Percentiles rank a stretch among this genome's conserved stretches.
phyloP scores from a whole-genome alignment of 2,888 invertebrate species.

The Beris morrisii region DNA sequence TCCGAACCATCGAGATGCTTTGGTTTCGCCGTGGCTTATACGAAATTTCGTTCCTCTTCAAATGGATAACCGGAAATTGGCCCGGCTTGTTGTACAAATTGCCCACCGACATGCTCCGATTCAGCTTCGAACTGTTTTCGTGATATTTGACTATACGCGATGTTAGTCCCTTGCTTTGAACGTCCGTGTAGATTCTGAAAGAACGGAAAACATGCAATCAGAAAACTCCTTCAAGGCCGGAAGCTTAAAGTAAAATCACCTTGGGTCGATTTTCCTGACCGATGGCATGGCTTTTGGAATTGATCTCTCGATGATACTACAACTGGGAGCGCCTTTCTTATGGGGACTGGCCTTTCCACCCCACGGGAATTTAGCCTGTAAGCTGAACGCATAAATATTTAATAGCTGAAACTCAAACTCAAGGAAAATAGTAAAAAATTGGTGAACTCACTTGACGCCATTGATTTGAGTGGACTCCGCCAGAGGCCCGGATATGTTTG shows the following conservation, averaged over 20 bases:
- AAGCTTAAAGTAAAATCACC: constrained; percentile 41
- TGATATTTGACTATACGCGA: constrained; percentile 59
- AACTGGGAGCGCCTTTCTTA: constrained; percentile 38
- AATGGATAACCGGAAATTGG: constrained; percentile 58
- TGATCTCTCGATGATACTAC: constrained; percentile 8
- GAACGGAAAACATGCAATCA: not conserved
- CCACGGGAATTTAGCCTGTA: constrained; percentile 42
- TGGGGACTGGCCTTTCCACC: constrained; percentile 43
- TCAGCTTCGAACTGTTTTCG: constrained; percentile 49
- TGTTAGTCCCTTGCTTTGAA: constrained; percentile 59
- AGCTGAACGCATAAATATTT: constrained; percentile 26
- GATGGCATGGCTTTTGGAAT: constrained; percentile 26
- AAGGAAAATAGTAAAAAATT: not conserved
- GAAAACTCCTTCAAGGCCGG: not conserved
- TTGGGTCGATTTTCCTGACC: constrained; percentile 47
- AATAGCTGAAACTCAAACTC: not conserved
- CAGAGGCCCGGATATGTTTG: constrained; percentile 47
- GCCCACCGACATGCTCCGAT: constrained; percentile 50
- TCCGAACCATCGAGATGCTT: constrained; percentile 49
- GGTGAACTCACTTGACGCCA: constrained; percentile 42
- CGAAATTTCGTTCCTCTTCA: constrained; percentile 56
- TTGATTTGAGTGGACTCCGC: constrained; percentile 53
- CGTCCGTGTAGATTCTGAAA: constrained; percentile 56
- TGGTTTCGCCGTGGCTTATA: constrained; percentile 43
- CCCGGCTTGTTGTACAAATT: constrained; percentile 56